Evolutionary conservation across 2,888 invertebrate species (phyloP).

Genomic region (Laothoe populi): DNA sequence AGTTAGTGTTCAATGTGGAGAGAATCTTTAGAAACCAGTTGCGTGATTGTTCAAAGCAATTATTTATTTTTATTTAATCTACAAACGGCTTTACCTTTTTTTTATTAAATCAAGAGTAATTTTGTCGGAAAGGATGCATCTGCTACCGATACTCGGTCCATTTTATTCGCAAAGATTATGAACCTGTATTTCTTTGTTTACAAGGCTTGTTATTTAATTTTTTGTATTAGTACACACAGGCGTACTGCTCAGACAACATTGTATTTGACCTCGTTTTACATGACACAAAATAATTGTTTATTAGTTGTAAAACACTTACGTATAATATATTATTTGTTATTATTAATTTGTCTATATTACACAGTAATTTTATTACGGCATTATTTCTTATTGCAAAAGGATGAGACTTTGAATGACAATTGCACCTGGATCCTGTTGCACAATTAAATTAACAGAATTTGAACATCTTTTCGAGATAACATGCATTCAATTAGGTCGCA

Average conservation of each 20-base stretch:
- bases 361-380: neutral
- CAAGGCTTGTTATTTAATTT: conserved; percentile 52
- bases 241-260: conserved; percentile 22
- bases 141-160: conserved; percentile 38
- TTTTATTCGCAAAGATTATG: conserved; percentile 52
- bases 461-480: too few relatives aligned
- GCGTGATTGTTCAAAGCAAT: conserved; percentile 26
- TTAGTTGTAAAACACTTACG: neutral
- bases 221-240: conserved; percentile 39
- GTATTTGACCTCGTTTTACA: neutral
- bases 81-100: conserved; percentile 12
- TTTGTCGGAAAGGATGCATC: conserved; percentile 49
- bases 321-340: neutral
- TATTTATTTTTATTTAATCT: conserved; percentile 26
- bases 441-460: too few relatives aligned
- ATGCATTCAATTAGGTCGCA: too few relatives aligned
- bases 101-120: conserved; percentile 34
- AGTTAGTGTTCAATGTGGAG: neutral
- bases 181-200: conserved; percentile 67
- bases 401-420: too few relatives aligned
- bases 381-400: too few relatives aligned
- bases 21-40: conserved; percentile 13
- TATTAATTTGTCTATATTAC: neutral
- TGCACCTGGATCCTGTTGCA: too few relatives aligned
- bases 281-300: neutral